Base-by-base conservation (phyloP, 2,888 invertebrate species). In the Onthophagus sagittarius region DNA sequence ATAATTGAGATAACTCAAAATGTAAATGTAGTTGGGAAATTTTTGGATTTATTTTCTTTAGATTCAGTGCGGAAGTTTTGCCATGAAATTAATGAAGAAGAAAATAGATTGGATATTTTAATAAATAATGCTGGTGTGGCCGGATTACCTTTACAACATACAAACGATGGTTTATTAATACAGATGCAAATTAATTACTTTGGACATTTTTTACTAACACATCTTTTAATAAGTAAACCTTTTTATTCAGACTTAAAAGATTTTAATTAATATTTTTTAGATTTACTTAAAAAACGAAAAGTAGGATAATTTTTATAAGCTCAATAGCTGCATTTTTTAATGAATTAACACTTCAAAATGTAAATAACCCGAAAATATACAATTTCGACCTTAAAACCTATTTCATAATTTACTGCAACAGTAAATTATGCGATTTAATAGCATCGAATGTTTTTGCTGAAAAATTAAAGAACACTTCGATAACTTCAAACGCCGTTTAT, bases 121-220 rank as follows among this genome's bases (percentile, higher is more conserved):
- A 86, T 92, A 13, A 90, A 91, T 81, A 92, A 92, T 79, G 91
- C 92, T 0, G 91, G 91, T 0, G 86, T 88, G 0, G 87, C 85
- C 7, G 87, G 87, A 0, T 80, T 85, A 13, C 82, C 82, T 0
- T 81, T 86, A 39, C 82, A 83, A 62, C 82, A 82, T 65, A 90
- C 91, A 0, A 86, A 87, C 74, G 91, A 93, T 78, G 92, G 91
- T 0, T 85, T 92, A 33, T 87, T 91, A 31, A 81, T 86, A 13
- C 88, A 88, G 69, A 89, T 92, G 87, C 91, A 91, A 77, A 88
- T 90, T 14, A 93, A 93, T 78, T 89, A 93, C 80, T 90, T 91
- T 79, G 92, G 92, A 5, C 91, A 90, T 7, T 93, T 93, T 80
- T 83, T 94, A 15, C 84, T 94, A 71, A 93, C 93, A 0, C 85